These are phyloP conservation scores for Tanytarsus gracilentus DNA, from an alignment of 2,888 invertebrate genomes.

Conservation along the genomic window DNA sequence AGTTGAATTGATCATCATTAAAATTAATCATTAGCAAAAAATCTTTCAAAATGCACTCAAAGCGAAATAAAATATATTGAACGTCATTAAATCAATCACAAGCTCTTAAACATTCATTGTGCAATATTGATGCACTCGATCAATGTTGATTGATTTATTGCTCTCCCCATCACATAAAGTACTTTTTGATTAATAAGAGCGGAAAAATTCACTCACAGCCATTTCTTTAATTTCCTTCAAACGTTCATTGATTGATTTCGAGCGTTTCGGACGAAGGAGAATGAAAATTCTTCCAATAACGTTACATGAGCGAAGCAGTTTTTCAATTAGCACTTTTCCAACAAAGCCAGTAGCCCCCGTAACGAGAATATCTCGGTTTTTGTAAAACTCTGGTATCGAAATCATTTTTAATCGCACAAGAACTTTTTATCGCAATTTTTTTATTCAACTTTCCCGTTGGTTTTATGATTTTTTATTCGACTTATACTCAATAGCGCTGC, in stretches of 20 bases:
- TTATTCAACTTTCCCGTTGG: neutral
- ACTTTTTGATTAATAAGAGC: neutral
- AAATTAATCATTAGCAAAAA: too few relatives aligned
- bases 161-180: too few relatives aligned
- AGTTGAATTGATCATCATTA: too few relatives aligned
- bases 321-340: slow-evolving; percentile 88
- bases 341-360: slow-evolving; percentile 79
- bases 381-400: slow-evolving; percentile 25
- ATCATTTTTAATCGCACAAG: slow-evolving; percentile 5
- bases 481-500: too few relatives aligned
- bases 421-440: neutral
- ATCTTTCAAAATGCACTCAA: neutral
- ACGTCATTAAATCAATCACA: too few relatives aligned
- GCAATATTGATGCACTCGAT: too few relatives aligned
- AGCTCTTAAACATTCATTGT: too few relatives aligned
- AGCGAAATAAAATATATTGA: too few relatives aligned
- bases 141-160: too few relatives aligned
- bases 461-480: neutral
- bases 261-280: slow-evolving; percentile 66
- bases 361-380: slow-evolving; percentile 40
- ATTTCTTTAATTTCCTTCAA: slow-evolving; percentile 50
- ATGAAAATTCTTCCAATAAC: slow-evolving; percentile 68
- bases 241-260: slow-evolving; percentile 54
- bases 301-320: slow-evolving; percentile 77
- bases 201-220: too few relatives aligned